Evolutionary conservation across 1,140 invertebrate species (phyloP), one percentile per base, ranked within the genome.

Genomic region (Orchesella cincta): DNA sequence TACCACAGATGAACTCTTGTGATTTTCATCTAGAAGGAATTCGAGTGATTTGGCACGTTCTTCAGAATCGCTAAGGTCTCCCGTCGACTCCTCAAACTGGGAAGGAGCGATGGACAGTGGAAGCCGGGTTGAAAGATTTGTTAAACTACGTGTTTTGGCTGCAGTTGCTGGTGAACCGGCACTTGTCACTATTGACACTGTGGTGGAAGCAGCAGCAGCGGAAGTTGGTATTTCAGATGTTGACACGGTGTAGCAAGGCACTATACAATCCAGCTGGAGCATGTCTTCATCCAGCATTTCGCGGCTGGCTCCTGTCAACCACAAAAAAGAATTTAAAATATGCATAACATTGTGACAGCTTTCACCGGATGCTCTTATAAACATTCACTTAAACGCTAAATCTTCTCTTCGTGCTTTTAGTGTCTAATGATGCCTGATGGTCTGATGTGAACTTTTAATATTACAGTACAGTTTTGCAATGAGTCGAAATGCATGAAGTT

Each of bases 21-120:
- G 39, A 78, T 80, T 79, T 18, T 80, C 81, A 78, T 82, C 81
- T 1, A 82, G 76, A 54, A 81, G 78, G 70, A 81, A 81, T 64
- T 81, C 81, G 20, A 79, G 73, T 29, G 81, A 82, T 78, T 80
- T 82, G 57, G 81, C 79, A 67, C 81, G 77, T 72, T 82, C 81
- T 18, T 82, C 81, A 29, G 34, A 73, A 34, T 82, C 80, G 46
- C 62, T 75, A 20, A 78, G 54, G 73, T 77, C 73, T n/a, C 39
- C 71, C 16, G 34, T 51, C 3, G 34, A 36, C 2, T 73, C 34
- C 16, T 73, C 39, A 46, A 51, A 36, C 23, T 36, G 39, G 3
- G 71, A 73, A 2, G 80, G 78, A 20, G 78, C 71, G n/a, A 82
- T 46, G 26, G 81, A 82, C 51, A 82, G 52, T 64, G 71, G 71